Base-by-base conservation (phyloP, 2,888 invertebrate species). In the Tanytarsus gracilentus region DNA sequence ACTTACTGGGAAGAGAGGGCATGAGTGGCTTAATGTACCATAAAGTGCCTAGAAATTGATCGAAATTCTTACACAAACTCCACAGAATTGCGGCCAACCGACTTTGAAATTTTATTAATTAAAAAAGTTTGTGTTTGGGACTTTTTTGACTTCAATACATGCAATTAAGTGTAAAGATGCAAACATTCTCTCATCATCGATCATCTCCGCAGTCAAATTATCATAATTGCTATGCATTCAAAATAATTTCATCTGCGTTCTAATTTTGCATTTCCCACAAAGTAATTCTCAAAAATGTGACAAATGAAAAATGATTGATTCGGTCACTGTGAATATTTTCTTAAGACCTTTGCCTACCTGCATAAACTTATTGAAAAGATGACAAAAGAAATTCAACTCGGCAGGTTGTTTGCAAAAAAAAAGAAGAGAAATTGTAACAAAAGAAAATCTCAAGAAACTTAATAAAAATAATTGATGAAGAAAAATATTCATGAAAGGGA, bases 191-290 rank as follows among this genome's bases (percentile, higher is more conserved):
- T 36, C 14, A 14, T 36, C 36, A 36, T 36, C 36, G 14, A 36
- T 36, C 36, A 36, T 36, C 36, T 36, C n/a, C n/a, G 16, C 36
- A 36, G 36, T 36, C 36, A 36, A 36, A 36, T 36, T 36, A 36
- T 14, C 36, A n/a, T 36, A 36, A 36, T 36, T 36, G 36, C 16
- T 36, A 16, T 36, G 36, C 36, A 36, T 36, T 36, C 36, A 36
- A 36, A 36, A 14, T 14, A 33, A 33, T 33, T 33, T 36, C 36
- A 36, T 36, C 36, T 36, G 36, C 14, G 36, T 36, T 14, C 4
- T 36, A 14, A 14, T 36, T 36, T 36, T 36, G 36, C 36, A 36
- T 36, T 14, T 9, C 16, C 14, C 36, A 36, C n/a, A 14, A 14
- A 16, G 5, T 7, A 2, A 14, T 36, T 36, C 16, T 36, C 6